Percentiles rank a stretch among this genome's conserved stretches.
Evolutionary conservation across 1,140 invertebrate genomes (phyloP).

Genomic region (Centruroides sculpturatus): DNA sequence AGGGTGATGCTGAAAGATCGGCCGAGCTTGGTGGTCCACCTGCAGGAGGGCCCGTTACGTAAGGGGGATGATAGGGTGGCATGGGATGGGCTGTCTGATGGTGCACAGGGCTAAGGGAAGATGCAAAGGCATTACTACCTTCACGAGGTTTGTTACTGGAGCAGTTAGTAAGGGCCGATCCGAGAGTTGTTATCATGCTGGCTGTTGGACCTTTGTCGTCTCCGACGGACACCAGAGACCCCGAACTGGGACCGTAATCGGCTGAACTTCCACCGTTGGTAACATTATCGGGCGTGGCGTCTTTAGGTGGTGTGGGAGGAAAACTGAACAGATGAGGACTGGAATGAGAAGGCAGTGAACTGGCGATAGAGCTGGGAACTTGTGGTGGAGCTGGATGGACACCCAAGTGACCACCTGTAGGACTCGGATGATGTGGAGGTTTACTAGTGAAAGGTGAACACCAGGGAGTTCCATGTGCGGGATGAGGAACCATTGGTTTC

Average conservation of each 20-base stretch:
- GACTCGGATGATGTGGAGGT: conserved; percentile 37
- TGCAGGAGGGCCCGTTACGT: conserved; percentile 18
- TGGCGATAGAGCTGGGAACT: neutral
- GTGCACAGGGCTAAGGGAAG: conserved; percentile 23
- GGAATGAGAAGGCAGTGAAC: conserved; percentile 22
- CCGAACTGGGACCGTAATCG: conserved; percentile 10
- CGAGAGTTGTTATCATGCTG: conserved; percentile 18
- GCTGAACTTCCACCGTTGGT: conserved; percentile 29
- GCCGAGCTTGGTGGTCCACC: conserved; percentile 18
- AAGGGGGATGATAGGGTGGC: conserved; percentile 23
- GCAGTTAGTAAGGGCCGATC: conserved; percentile 17
- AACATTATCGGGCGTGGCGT: conserved; percentile 76
- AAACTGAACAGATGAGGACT: conserved; percentile 65
- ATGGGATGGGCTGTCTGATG: conserved; percentile 22
- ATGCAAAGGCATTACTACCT: conserved; percentile 34
- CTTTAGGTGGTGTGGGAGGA: conserved; percentile 84
- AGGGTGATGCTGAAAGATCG: conserved; percentile 23
- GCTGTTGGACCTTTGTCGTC: conserved; percentile 32
- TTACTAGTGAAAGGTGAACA: conserved; percentile 43
- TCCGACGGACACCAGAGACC: conserved; percentile 14
- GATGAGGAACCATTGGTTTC: conserved; percentile 32
- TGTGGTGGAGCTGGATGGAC: conserved; percentile 17
- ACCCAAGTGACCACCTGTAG: conserved; percentile 27
- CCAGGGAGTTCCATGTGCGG: conserved; percentile 25
- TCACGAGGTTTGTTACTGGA: conserved; percentile 20